Percentiles rank a stretch among this genome's conserved stretches.
phyloP scores from a whole-genome alignment of 2,113 vertebrate species.

The Rana temporaria region DNA sequence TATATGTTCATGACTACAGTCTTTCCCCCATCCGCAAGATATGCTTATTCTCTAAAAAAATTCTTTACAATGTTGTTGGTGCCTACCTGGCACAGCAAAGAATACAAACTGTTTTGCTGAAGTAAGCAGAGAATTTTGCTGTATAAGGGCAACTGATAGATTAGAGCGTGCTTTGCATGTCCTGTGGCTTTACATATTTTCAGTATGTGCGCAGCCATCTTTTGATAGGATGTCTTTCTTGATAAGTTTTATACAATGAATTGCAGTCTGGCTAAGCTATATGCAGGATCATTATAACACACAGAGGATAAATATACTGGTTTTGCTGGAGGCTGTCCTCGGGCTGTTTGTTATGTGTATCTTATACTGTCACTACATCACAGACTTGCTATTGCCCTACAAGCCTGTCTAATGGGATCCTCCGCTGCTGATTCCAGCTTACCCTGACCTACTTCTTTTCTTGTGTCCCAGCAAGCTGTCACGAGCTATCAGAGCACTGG shows the following conservation, averaged over 20 bases:
- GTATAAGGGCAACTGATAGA: neutral
- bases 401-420: slow-evolving; percentile 72
- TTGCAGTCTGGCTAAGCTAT: slow-evolving; percentile 57
- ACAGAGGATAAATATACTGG: slow-evolving; percentile 63
- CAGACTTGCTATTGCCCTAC: slow-evolving; percentile 68
- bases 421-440: slow-evolving; percentile 73
- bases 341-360: slow-evolving; percentile 71
- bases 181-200: slow-evolving; percentile 24
- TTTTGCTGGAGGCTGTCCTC: slow-evolving; percentile 67
- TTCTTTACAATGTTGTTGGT: neutral
- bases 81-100: slow-evolving; percentile 12
- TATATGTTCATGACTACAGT: neutral
- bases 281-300: slow-evolving; percentile 61
- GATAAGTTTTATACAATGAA: slow-evolving; percentile 55
- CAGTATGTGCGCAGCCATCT: neutral
- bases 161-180: slow-evolving; percentile 17
- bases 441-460: slow-evolving; percentile 75
- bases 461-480: slow-evolving; percentile 72
- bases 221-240: slow-evolving; percentile 32
- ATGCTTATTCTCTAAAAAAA: neutral
- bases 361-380: slow-evolving; percentile 65
- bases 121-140: slow-evolving; percentile 41
- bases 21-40: neutral
- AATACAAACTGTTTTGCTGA: slow-evolving; percentile 32
- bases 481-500: slow-evolving; percentile 70